A percentile compares a stretch with the other conserved stretches of the same genome.
Evolutionary conservation across 2,113 vertebrate genomes (phyloP).

Genomic region (Anguilla rostrata): DNA sequence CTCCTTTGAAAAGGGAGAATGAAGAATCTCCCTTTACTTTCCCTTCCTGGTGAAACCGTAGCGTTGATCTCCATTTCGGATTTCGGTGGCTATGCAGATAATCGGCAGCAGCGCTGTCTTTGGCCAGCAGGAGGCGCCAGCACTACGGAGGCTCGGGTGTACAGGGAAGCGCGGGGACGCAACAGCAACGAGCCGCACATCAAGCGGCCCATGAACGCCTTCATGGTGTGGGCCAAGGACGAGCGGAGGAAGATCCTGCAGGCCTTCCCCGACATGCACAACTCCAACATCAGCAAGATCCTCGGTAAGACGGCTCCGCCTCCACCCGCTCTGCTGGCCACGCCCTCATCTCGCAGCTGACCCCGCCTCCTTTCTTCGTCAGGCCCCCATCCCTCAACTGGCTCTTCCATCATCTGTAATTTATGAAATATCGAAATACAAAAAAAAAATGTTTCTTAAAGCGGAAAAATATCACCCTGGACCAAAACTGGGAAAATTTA

Average conservation of each 20-base stretch:
- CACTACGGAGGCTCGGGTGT: constrained; percentile 92
- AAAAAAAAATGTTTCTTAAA: too few species aligned
- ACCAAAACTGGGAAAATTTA: too few species aligned
- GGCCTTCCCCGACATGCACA: constrained; percentile 99
- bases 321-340: neutral
- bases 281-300: constrained; percentile 99
- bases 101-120: constrained; percentile 93
- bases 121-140: constrained; percentile 98
- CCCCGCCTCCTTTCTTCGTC: neutral
- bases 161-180: constrained; percentile 91
- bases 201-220: constrained; percentile 99
- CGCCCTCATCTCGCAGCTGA: too few species aligned
- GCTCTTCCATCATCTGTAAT: too few species aligned
- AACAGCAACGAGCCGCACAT: constrained; percentile 98
- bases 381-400: too few species aligned
- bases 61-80: too few species aligned
- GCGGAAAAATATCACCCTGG: too few species aligned
- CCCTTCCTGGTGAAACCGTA: neutral
- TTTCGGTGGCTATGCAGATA: constrained; percentile 89
- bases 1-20: constrained; percentile 30
- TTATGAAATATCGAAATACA: too few species aligned
- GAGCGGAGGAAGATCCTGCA: constrained; percentile 98
- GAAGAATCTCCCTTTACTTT: neutral
- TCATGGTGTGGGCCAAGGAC: constrained; percentile 99
- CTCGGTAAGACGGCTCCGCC: constrained; percentile 77